phyloP scores from a whole-genome alignment of 2,113 vertebrate genomes.

The Hemiscyllium ocellatum region DNA sequence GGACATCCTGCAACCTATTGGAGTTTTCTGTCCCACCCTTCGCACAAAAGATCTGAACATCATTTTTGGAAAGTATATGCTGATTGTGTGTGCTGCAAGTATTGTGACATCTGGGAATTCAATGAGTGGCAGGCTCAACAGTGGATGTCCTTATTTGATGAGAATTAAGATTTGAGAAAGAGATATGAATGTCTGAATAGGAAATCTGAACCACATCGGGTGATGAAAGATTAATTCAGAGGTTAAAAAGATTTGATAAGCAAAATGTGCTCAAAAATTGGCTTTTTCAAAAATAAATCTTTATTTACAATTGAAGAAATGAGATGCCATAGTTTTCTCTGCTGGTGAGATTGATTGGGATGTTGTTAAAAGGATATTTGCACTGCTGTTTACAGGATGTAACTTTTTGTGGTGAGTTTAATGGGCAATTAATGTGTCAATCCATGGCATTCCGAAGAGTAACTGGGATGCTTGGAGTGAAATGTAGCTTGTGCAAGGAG shows the following conservation, averaged over 20 bases:
- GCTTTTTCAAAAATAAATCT: too few relatives aligned
- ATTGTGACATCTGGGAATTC: background rate
- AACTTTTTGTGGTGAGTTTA: background rate
- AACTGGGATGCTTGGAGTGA: background rate
- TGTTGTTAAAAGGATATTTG: background rate
- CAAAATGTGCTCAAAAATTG: too few relatives aligned
- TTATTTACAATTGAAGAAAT: background rate
- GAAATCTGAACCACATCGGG: background rate
- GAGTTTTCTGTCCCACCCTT: background rate
- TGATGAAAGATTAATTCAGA: background rate
- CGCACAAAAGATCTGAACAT: background rate
- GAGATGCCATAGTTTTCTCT: background rate
- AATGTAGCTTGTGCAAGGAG: background rate
- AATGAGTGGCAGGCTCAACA: background rate
- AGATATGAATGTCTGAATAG: background rate
- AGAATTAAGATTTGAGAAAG: background rate
- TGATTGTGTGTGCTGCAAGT: background rate
- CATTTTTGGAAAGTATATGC: background rate
- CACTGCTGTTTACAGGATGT: too few relatives aligned
- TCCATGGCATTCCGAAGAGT: background rate
- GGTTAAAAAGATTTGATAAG: background rate
- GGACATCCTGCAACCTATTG: background rate
- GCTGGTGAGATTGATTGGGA: background rate
- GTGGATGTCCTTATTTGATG: background rate
- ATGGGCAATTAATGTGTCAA: background rate